Conservation (phyloP, 1,140 invertebrate genomes). For the Octopus bimaculoides region DNA sequence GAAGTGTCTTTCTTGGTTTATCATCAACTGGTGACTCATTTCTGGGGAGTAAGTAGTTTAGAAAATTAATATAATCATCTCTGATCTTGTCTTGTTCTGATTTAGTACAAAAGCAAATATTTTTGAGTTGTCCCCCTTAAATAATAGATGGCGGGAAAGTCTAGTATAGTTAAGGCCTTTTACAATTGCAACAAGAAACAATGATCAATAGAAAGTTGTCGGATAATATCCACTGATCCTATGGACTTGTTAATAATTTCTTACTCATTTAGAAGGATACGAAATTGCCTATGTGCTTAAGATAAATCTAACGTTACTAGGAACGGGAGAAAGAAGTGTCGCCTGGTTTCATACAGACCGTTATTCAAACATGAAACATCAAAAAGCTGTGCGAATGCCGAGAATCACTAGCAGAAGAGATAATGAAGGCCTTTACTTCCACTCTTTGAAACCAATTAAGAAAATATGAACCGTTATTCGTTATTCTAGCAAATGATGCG, state of each 20-base stretch:
- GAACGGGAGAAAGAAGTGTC: neutral
- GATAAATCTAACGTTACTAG: neutral
- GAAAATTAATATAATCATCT: no score
- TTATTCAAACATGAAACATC: slow-evolving; percentile 1
- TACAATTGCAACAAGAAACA: neutral
- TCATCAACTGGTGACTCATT: no score
- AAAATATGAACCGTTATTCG: neutral
- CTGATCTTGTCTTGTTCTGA: no score
- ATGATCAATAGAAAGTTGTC: neutral
- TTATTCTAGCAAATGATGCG: slow-evolving; percentile 9
- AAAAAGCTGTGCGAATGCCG: neutral
- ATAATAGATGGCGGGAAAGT: no score
- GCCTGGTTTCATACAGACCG: neutral
- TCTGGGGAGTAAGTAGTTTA: no score
- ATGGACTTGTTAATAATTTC: neutral
- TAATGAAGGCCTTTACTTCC: slow-evolving; percentile 1
- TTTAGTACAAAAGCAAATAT: no score
- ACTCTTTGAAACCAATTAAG: slow-evolving; percentile 3
- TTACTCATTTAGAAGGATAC: neutral
- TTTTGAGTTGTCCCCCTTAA: no score
- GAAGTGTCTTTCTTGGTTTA: no score
- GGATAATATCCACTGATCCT: neutral
- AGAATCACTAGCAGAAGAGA: neutral
- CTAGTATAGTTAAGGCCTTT: no score
- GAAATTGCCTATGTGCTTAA: neutral